Conservation (phyloP, 2,113 vertebrate genomes). For the Orthonyx spaldingii region DNA sequence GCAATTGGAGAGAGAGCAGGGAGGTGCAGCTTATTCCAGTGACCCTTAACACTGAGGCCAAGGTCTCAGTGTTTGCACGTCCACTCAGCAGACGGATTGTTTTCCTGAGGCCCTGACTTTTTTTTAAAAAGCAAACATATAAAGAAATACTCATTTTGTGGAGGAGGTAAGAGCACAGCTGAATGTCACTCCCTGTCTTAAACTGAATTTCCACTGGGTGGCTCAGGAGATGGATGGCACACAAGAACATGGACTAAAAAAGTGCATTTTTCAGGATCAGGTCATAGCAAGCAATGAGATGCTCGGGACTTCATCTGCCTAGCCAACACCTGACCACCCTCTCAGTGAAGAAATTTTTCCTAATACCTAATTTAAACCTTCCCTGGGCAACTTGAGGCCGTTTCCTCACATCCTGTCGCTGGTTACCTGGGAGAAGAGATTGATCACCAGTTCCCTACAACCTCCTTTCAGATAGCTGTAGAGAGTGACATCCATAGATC, state of each 20-base stretch:
- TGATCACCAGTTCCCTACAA: neutral
- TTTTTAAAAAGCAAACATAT: neutral
- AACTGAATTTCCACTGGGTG: neutral
- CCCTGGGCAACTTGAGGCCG: neutral
- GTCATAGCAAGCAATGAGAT: neutral
- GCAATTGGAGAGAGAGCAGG: neutral
- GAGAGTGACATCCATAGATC: neutral
- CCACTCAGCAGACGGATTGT: neutral
- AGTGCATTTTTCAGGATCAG: neutral
- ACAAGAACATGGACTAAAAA: neutral
- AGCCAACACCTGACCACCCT: neutral
- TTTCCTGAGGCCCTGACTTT: neutral
- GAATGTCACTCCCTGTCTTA: neutral
- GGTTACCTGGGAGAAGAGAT: neutral
- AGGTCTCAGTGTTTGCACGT: neutral
- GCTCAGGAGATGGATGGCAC: neutral
- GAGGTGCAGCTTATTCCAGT: neutral
- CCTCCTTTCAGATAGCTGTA: neutral
- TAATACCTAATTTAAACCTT: neutral
- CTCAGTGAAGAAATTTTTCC: neutral
- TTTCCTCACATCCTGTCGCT: neutral
- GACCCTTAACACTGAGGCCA: neutral
- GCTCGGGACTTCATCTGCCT: neutral
- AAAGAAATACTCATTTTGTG: neutral
- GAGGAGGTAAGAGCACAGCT: neutral